These are phyloP conservation scores for Rhagologus leucostigma DNA, from an alignment of 2,113 vertebrate genomes.

Conservation along the genomic window DNA sequence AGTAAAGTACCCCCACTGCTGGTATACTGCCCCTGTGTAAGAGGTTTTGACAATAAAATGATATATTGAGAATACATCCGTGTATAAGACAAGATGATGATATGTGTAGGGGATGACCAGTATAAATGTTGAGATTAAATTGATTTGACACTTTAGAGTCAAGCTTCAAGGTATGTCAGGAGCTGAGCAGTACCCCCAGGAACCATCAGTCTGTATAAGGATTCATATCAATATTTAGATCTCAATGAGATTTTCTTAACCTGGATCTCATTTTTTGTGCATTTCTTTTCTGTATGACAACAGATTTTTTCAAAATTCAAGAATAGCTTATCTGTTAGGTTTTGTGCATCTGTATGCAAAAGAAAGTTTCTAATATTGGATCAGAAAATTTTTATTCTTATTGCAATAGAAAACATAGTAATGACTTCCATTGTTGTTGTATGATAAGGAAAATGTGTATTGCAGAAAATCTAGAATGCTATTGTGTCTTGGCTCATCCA, in stretches of 20 bases:
- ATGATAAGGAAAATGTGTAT: not conserved
- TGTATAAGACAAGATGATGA: not conserved
- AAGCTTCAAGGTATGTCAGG: not conserved
- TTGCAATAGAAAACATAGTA: not conserved
- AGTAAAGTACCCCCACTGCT: not conserved
- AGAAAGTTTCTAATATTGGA: not conserved
- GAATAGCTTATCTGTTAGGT: not conserved
- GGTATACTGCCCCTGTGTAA: not conserved
- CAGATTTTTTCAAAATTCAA: not conserved
- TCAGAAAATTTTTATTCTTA: not conserved
- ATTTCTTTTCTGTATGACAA: not conserved
- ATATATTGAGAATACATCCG: not conserved
- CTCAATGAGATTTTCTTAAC: not conserved
- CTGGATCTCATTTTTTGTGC: not conserved
- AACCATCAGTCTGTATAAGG: not conserved
- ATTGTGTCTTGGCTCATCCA: not conserved
- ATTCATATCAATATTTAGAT: not conserved
- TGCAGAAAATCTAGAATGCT: slow-evolving; percentile 14
- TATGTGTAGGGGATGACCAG: not conserved
- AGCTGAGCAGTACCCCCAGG: not conserved
- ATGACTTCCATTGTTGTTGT: not conserved
- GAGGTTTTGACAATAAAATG: not conserved
- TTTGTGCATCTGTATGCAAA: not conserved
- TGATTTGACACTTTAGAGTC: not conserved
- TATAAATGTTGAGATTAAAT: not conserved